Percentiles rank a stretch among this genome's conserved stretches.
Conservation (phyloP, 2,113 vertebrate species). For the Petrocephalus microphthalmus region DNA sequence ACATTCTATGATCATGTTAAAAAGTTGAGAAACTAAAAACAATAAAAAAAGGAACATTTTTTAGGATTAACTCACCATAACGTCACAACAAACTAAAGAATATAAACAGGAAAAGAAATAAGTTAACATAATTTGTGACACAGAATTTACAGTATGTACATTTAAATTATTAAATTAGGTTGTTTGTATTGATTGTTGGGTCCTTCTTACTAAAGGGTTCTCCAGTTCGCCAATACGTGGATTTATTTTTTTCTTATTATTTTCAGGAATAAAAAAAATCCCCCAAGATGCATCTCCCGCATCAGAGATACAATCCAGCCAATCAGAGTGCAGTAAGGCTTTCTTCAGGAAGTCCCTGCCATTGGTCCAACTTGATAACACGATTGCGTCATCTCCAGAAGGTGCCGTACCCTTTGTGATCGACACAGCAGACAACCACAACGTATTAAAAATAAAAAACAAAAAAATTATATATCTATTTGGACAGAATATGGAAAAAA, state of each 20-base stretch:
- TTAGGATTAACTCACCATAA: slow-evolving; percentile 49
- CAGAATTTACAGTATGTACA: slow-evolving; percentile 66
- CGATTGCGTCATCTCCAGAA: slow-evolving; percentile 30
- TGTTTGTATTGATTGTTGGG: slow-evolving; percentile 36
- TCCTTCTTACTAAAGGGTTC: slow-evolving; percentile 25
- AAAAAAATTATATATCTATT: slow-evolving; percentile 40
- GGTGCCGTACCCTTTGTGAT: slow-evolving; percentile 22
- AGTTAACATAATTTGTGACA: slow-evolving; percentile 53
- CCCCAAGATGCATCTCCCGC: slow-evolving; percentile 23
- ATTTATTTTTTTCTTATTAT: slow-evolving; percentile 4
- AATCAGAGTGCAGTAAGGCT: slow-evolving; percentile 33
- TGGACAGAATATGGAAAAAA: slow-evolving; percentile 35
- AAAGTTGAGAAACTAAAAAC: slow-evolving; percentile 31
- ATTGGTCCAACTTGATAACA: slow-evolving; percentile 20
- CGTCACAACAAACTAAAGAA: slow-evolving; percentile 50
- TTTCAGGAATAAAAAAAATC: slow-evolving; percentile 32
- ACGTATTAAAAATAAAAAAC: slow-evolving; percentile 38
- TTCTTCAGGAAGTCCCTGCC: slow-evolving; percentile 34
- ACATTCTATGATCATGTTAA: slow-evolving; percentile 35
- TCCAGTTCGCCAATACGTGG: slow-evolving; percentile 29
- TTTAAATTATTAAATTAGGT: slow-evolving; percentile 48
- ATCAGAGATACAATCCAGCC: slow-evolving; percentile 36
- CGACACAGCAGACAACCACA: slow-evolving; percentile 46
- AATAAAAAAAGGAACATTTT: slow-evolving; percentile 38
- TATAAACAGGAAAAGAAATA: slow-evolving; percentile 50